Percentiles rank a stretch among this genome's conserved stretches.
Conservation (phyloP, 1,140 invertebrate species). For the Eciton burchellii region DNA sequence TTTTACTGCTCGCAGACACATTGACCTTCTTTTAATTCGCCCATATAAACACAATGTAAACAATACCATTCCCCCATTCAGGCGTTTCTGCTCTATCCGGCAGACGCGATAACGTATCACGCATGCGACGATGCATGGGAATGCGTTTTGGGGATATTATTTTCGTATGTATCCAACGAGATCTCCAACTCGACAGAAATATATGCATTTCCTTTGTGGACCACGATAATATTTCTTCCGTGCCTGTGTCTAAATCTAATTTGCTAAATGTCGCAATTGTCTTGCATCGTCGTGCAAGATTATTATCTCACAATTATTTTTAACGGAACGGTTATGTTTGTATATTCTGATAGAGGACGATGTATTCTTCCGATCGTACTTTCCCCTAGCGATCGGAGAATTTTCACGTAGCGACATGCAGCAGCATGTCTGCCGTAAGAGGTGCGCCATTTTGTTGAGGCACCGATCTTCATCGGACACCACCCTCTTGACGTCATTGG, state of each 20-base stretch:
- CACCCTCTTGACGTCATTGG: slow-evolving; percentile 81
- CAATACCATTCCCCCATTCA: not conserved
- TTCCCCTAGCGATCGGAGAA: slow-evolving; percentile 28
- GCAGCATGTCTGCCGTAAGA: slow-evolving; percentile 42
- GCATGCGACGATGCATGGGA: not conserved
- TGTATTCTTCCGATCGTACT: slow-evolving; percentile 4
- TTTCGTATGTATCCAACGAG: not conserved
- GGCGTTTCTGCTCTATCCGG: not conserved
- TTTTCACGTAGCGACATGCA: slow-evolving; percentile 18
- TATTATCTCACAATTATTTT: slow-evolving; percentile 4
- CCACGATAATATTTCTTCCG: not conserved
- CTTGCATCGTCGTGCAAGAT: not conserved
- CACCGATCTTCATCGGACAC: slow-evolving; percentile 54
- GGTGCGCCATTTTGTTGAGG: slow-evolving; percentile 76
- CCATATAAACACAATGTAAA: slow-evolving; percentile 23
- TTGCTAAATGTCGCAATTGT: too few species aligned
- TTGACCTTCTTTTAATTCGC: slow-evolving; percentile 57
- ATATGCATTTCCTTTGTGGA: too few species aligned
- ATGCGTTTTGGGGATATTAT: not conserved
- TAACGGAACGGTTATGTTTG: not conserved
- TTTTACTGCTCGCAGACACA: slow-evolving; percentile 57
- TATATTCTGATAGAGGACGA: not conserved
- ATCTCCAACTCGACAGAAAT: too few species aligned
- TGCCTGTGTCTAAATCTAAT: not conserved
- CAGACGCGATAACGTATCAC: not conserved